phyloP scores from a whole-genome alignment of 2,888 invertebrate species.

The Melinopterus prodromus region DNA sequence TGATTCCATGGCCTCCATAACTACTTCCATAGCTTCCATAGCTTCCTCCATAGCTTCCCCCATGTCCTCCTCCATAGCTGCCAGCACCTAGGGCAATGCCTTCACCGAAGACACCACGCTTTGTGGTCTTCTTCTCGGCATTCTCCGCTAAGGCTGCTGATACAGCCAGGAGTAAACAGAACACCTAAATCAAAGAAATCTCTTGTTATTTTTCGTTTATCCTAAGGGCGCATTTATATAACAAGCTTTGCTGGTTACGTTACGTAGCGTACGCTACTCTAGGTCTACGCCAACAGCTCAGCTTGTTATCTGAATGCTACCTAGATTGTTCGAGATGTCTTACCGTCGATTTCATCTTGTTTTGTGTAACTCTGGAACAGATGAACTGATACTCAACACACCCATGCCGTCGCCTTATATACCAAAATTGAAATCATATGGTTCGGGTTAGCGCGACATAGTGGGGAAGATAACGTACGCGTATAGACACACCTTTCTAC shows the following conservation, averaged over 20 bases:
- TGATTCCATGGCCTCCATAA: slow-evolving; percentile 36
- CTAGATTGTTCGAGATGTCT: slow-evolving; percentile 34
- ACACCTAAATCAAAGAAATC: slow-evolving; percentile 53
- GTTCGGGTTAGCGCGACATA: slow-evolving; percentile 37
- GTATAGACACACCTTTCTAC: slow-evolving; percentile 48
- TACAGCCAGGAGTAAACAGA: slow-evolving; percentile 59
- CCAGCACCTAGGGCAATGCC: slow-evolving; percentile 51
- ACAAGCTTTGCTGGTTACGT: too few relatives aligned
- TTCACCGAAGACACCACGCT: slow-evolving; percentile 61
- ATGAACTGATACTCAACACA: slow-evolving; percentile 52
- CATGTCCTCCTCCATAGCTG: slow-evolving; percentile 20
- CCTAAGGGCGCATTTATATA: neutral
- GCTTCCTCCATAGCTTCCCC: slow-evolving; percentile 18
- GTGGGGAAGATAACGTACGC: slow-evolving; percentile 48
- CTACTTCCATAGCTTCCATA: slow-evolving; percentile 35
- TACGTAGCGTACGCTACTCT: too few relatives aligned
- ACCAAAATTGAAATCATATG: slow-evolving; percentile 46
- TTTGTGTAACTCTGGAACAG: slow-evolving; percentile 46
- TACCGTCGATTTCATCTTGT: slow-evolving; percentile 56
- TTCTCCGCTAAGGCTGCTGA: slow-evolving; percentile 57
- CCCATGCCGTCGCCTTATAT: slow-evolving; percentile 49
- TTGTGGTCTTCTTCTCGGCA: slow-evolving; percentile 56
- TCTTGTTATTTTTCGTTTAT: neutral
- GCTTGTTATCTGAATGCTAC: neutral
- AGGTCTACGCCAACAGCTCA: too few relatives aligned